These are phyloP conservation scores for Pogonus chalceus DNA, from an alignment of 1,140 invertebrate genomes.

Conservation along the genomic window DNA sequence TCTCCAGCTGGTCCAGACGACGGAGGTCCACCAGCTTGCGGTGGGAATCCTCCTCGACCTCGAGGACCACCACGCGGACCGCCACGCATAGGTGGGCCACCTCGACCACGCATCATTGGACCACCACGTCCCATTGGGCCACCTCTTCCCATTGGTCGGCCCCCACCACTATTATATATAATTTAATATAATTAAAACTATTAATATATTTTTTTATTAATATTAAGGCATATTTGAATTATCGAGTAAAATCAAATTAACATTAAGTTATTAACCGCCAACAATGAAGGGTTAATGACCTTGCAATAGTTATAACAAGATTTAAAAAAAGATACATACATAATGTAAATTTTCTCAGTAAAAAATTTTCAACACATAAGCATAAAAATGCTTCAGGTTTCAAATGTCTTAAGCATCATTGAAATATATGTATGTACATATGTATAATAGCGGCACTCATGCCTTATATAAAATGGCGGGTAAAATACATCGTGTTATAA, in stretches of 20 bases:
- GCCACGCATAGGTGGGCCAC: constrained; percentile 11
- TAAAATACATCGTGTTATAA: neutral
- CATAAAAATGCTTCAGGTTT: neutral
- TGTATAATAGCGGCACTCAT: neutral
- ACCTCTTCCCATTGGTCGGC: constrained; percentile 14
- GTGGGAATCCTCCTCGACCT: constrained; percentile 2
- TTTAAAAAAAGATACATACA: neutral
- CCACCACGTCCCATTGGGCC: constrained; percentile 17
- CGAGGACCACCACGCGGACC: constrained; percentile 6
- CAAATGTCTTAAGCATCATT: neutral
- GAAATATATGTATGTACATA: too few relatives aligned
- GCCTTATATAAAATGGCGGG: neutral
- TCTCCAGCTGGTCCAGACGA: neutral
- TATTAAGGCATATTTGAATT: neutral
- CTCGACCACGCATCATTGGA: constrained; percentile 20
- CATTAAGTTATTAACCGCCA: neutral
- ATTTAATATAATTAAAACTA: neutral
- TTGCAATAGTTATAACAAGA: neutral
- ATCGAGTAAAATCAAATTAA: neutral
- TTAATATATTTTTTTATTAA: neutral
- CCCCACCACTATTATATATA: constrained; percentile 5
- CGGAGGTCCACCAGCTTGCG: neutral
- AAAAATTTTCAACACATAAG: neutral
- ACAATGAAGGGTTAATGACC: neutral
- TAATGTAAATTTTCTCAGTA: neutral